Conservation (phyloP, 2,888 invertebrate species). For the Drosophila borealis region DNA sequence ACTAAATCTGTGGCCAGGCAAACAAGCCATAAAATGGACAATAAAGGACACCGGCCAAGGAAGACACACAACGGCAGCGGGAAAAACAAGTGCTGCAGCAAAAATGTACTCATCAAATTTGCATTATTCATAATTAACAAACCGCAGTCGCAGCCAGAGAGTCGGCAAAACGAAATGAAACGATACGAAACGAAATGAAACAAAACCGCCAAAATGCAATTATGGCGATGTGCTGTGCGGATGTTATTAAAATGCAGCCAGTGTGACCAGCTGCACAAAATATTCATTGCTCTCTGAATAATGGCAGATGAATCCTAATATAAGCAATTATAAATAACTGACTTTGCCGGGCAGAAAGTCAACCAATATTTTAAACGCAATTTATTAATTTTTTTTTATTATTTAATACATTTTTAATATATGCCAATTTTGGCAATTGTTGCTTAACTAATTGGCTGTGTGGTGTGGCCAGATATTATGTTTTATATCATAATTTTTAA, state of each 20-base stretch:
- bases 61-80: slow-evolving; percentile 17
- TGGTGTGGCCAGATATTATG: slow-evolving; percentile 1
- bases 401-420: neutral
- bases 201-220: slow-evolving; percentile 61
- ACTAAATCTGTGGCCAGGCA: slow-evolving; percentile 52
- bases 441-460: neutral
- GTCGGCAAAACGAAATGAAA: slow-evolving; percentile 14
- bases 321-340: neutral
- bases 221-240: slow-evolving; percentile 47
- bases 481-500: neutral
- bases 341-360: neutral
- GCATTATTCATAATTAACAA: slow-evolving; percentile 78
- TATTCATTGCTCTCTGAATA: slow-evolving; percentile 3
- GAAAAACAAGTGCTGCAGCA: slow-evolving; percentile 44
- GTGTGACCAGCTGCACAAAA: slow-evolving; percentile 41
- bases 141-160: slow-evolving; percentile 62
- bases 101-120: slow-evolving; percentile 70
- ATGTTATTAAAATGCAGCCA: slow-evolving; percentile 50
- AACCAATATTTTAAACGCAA: neutral
- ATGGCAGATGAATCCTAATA: neutral
- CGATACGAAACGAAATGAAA: slow-evolving; percentile 10
- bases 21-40: slow-evolving; percentile 46
- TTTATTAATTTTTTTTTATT: neutral
- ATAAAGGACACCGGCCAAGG: slow-evolving; percentile 28
- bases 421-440: neutral